These are phyloP conservation scores for Ametastegia equiseti DNA, from an alignment of 2,888 invertebrate species.

Conservation along the genomic window DNA sequence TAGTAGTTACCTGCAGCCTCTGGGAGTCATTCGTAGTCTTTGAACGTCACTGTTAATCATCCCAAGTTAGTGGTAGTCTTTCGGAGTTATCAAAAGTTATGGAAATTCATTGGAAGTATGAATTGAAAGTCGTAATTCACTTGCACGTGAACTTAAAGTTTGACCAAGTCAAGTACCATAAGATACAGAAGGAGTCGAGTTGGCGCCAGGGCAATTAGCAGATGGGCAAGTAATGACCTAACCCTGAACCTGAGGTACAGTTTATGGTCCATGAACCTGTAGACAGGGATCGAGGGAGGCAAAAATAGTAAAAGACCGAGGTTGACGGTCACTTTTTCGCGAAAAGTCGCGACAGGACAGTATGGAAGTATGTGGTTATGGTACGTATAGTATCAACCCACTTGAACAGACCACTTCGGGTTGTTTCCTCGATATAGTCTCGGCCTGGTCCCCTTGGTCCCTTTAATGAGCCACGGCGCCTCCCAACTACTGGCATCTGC, in stretches of 20 bases:
- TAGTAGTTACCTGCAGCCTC: too few species aligned
- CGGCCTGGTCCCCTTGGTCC: slow-evolving; percentile 30
- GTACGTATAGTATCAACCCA: background rate
- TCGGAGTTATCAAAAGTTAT: too few species aligned
- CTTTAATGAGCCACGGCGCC: slow-evolving; percentile 63
- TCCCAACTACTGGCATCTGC: slow-evolving; percentile 49
- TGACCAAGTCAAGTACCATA: background rate
- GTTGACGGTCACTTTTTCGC: background rate
- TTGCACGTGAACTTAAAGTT: too few species aligned
- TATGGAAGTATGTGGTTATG: background rate
- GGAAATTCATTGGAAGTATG: too few species aligned
- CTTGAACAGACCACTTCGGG: slow-evolving; percentile 3
- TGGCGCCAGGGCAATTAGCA: slow-evolving; percentile 33
- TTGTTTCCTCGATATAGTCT: slow-evolving; percentile 15
- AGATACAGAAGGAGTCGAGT: background rate
- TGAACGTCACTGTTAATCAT: too few species aligned
- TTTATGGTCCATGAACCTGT: background rate
- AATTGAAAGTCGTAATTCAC: too few species aligned
- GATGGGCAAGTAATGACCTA: background rate
- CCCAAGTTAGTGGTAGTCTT: too few species aligned
- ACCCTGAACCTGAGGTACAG: slow-evolving; percentile 1
- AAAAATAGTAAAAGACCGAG: background rate
- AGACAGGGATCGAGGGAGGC: background rate
- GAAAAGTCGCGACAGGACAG: slow-evolving; percentile 4
- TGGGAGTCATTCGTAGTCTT: too few species aligned